A percentile compares a stretch with the other conserved stretches of the same genome.
These are phyloP conservation scores for Paratilapia polleni DNA, from an alignment of 2,113 vertebrate species.

Conservation along the genomic window DNA sequence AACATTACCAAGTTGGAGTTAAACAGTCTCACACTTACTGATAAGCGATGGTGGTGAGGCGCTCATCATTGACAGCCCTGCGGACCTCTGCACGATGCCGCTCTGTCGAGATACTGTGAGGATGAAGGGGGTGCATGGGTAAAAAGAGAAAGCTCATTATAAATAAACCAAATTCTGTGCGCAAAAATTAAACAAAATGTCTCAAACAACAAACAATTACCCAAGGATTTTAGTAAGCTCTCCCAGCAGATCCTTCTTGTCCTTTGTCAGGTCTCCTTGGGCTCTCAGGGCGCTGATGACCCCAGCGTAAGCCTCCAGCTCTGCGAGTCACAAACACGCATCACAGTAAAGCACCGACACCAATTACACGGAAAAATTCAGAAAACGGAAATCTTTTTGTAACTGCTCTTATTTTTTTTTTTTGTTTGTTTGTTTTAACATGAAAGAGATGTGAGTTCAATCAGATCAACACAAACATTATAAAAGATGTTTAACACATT, in stretches of 20 bases:
- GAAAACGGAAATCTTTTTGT: no score
- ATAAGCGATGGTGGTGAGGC: slow-evolving; percentile 95
- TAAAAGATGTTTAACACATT: rapidly evolving
- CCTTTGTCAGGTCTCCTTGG: slow-evolving; percentile 96
- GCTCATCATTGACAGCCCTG: slow-evolving; percentile 97
- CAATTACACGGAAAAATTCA: no score
- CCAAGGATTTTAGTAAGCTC: slow-evolving; percentile 97
- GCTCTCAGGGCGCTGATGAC: slow-evolving; percentile 97
- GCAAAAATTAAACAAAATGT: not conserved
- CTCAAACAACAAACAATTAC: slow-evolving; percentile 66
- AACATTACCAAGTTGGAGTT: not conserved
- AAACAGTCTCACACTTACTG: slow-evolving; percentile 85
- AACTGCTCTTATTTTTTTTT: no score
- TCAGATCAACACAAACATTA: rapidly evolving
- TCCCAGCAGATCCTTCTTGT: slow-evolving; percentile 97
- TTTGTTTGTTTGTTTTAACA: no score
- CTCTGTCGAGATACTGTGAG: slow-evolving; percentile 94
- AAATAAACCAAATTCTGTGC: not conserved
- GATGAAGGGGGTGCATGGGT: no score
- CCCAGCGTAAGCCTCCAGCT: slow-evolving; percentile 98
- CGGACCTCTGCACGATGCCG: slow-evolving; percentile 97
- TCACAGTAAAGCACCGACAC: not conserved
- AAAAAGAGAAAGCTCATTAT: not conserved
- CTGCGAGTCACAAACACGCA: slow-evolving; percentile 72
- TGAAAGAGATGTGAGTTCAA: not conserved